Conservation (phyloP, 2,888 invertebrate species). For the Diadegma fenestrale region DNA sequence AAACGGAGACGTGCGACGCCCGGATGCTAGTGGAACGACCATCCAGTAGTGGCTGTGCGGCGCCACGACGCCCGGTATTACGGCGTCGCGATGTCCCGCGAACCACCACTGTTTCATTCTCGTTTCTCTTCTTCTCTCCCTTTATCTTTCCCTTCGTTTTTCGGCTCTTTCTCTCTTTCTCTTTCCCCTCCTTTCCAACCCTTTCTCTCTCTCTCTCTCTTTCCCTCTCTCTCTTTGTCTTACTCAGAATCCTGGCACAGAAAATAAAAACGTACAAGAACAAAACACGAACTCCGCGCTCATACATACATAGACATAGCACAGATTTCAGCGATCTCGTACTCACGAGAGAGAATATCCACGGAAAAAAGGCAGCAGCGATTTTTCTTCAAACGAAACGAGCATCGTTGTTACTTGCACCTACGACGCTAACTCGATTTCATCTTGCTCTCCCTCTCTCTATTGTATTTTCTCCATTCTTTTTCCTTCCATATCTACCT, state of each 20-base stretch:
- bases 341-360: conserved; percentile 10
- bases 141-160: conserved; percentile 7
- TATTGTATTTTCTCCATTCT: background rate
- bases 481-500: background rate
- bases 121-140: conserved; percentile 4
- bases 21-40: conserved; percentile 61
- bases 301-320: conserved; percentile 8
- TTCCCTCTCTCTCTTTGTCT: background rate
- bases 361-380: conserved; percentile 3
- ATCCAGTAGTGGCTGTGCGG: conserved; percentile 68
- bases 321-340: conserved; percentile 46
- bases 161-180: background rate
- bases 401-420: conserved; percentile 39
- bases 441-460: background rate
- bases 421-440: conserved; percentile 13
- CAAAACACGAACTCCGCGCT: background rate
- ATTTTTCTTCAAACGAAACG: conserved; percentile 49
- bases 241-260: conserved; percentile 20
- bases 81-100: conserved; percentile 66
- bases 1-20: conserved; percentile 71
- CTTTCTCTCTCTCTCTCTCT: background rate
- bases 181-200: conserved; percentile 1
- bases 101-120: conserved; percentile 27
- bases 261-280: conserved; percentile 8
- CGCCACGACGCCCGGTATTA: conserved; percentile 68